These are phyloP conservation scores for Siniperca scherzeri DNA, from an alignment of 2,797 vertebrate species.

Conservation along the genomic window DNA sequence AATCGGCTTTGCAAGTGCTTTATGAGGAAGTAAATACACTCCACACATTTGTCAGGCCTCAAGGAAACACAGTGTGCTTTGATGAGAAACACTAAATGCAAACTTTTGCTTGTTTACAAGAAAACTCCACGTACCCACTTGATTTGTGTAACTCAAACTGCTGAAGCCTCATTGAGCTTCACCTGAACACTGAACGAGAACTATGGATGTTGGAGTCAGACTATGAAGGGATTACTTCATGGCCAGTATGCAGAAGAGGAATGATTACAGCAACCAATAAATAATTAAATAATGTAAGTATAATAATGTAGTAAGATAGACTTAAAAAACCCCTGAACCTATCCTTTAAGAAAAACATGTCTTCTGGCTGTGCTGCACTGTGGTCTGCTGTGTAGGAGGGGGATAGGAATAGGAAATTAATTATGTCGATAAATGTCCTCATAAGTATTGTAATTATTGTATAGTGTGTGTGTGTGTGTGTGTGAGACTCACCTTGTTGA, in stretches of 20 bases:
- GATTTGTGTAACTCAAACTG: not conserved
- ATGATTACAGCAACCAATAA: not conserved
- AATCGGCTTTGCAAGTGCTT: too few relatives aligned
- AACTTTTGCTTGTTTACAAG: not conserved
- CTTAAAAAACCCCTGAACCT: not conserved
- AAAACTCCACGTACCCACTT: not conserved
- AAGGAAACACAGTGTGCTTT: too few relatives aligned
- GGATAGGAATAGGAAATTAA: not conserved
- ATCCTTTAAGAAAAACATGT: not conserved
- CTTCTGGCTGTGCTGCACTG: not conserved
- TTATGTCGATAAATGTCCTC: too few relatives aligned
- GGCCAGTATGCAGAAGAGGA: not conserved
- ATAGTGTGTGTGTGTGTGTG: not conserved
- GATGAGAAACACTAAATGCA: too few relatives aligned
- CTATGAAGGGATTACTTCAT: not conserved
- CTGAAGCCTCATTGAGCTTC: not conserved
- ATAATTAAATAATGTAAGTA: not conserved
- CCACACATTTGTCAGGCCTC: too few relatives aligned
- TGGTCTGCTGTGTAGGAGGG: too few relatives aligned
- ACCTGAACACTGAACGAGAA: not conserved
- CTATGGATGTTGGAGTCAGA: not conserved
- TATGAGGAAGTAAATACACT: too few relatives aligned
- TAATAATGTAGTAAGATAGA: not conserved
- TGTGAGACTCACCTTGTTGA: conserved; percentile 91
- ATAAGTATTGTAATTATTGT: not conserved